Evolutionary conservation across 64 coral and sea anemone species (phyloP), one percentile per base, ranked within the genome.

Genomic region (Montipora foliosa): DNA sequence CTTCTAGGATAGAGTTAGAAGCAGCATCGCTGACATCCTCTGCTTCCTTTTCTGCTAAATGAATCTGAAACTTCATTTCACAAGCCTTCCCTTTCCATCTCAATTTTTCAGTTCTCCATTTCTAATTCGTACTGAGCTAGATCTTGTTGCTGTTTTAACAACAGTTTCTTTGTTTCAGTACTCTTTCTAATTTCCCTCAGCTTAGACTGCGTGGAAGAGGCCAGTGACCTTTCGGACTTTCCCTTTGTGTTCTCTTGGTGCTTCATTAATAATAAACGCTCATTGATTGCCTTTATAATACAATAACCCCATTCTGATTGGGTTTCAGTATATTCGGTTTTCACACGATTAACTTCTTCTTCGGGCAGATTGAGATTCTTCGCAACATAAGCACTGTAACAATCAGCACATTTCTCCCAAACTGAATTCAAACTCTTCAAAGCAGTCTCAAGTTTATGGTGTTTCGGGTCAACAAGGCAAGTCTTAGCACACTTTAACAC

Each of bases 21-120:
- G 12, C 49, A 69, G 47, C 44, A 44, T 90, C 60, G 10, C 58
- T 48, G 16, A 47, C 15, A 67, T 85, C 47, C 37, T 91, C n/a
- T 8, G 68, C 78, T 25, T 91, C 14, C 45, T 91, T 91, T 22
- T 91, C 89, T 22, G 59, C 77, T 19, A 90, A 49, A 64, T 49
- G 44, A 14, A 90, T 81, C 51, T 82, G 45, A 67, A 82, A 82
- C 16, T 74, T 91, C 67, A 91, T n/a, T 83, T 91, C 61, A 75
- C 67, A 91, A 29, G 90, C 79, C 60, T 49, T 69, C 6, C 12
- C 29, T 19, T 78, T 86, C 55, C 19, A 92, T 24, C 68, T 92
- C 81, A 91, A 77, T 66, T 49, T 92, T 77, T 24, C 76, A 62
- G 19, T 4, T 53, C 47, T 86, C 71, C 44, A 92, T 85, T 59